Evolutionary conservation across 2,888 invertebrate genomes (phyloP).

Genomic region (Athalia circularis): DNA sequence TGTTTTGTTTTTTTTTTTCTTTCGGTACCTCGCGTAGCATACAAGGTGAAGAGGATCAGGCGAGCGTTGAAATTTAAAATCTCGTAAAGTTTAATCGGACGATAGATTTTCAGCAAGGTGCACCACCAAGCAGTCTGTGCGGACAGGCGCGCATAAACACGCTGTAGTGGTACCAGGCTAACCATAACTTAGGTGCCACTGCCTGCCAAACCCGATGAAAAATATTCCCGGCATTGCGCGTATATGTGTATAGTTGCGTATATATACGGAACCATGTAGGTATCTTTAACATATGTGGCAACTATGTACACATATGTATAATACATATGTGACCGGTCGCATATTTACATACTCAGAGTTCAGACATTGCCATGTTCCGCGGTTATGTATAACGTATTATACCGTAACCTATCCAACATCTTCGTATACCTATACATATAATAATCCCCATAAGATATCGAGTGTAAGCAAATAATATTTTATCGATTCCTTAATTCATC

Average conservation of each 20-base stretch:
- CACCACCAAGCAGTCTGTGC: constrained; percentile 49
- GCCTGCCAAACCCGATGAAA: constrained; percentile 65
- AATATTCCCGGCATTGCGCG: constrained; percentile 60
- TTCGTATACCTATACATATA: constrained; percentile 28
- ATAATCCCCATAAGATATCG: background rate
- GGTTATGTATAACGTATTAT: background rate
- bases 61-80: constrained; percentile 40
- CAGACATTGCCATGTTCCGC: background rate
- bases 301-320: background rate
- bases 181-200: constrained; percentile 69
- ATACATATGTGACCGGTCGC: constrained; percentile 7
- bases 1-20: no score
- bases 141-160: constrained; percentile 58
- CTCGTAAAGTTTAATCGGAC: constrained; percentile 57
- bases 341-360: constrained; percentile 30
- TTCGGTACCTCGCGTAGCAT: no score
- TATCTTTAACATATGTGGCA: background rate
- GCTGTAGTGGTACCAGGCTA: constrained; percentile 50
- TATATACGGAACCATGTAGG: background rate
- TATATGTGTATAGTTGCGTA: background rate
- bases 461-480: no score
- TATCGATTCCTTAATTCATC: no score
- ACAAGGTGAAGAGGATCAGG: background rate
- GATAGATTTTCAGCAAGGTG: constrained; percentile 66
- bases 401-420: constrained; percentile 35